phyloP scores from a whole-genome alignment of 2,113 vertebrate genomes.

The Ciconia stormi region DNA sequence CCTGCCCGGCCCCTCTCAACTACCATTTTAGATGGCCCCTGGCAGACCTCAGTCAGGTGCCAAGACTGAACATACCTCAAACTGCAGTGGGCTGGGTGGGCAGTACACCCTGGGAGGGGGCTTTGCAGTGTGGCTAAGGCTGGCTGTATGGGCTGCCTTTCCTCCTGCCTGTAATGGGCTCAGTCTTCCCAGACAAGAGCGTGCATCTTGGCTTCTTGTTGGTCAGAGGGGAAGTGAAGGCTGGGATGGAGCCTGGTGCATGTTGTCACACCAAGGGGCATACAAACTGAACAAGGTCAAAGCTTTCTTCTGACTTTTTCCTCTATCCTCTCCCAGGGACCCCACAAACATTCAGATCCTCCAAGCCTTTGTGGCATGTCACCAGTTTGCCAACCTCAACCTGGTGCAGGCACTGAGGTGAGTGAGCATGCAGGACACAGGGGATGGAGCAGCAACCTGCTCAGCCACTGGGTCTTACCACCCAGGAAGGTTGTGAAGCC shows the following conservation, averaged over 20 bases:
- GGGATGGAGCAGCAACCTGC: background rate
- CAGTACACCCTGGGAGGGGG: background rate
- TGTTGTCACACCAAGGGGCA: background rate
- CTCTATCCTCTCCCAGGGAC: slow-evolving; percentile 72
- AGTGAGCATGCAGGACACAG: background rate
- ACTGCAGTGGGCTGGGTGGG: background rate
- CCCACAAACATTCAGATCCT: slow-evolving; percentile 86
- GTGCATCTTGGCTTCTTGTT: background rate
- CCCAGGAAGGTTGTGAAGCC: background rate
- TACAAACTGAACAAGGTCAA: background rate
- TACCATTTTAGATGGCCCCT: background rate
- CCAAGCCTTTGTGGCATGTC: slow-evolving; percentile 92
- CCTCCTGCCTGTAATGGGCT: background rate
- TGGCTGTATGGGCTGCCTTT: background rate
- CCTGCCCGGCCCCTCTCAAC: background rate
- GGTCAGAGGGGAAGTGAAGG: background rate
- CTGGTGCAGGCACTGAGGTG: slow-evolving; percentile 94
- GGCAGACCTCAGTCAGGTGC: background rate
- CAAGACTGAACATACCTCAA: background rate
- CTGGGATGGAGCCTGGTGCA: background rate
- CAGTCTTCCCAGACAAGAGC: background rate
- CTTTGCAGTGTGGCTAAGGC: background rate
- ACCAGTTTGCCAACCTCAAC: slow-evolving; percentile 91
- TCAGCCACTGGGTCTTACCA: background rate
- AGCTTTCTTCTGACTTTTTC: background rate